Evolutionary conservation across 2,797 vertebrate genomes (phyloP), one percentile per base, ranked within the genome.

Genomic region (Cyprinella venusta): DNA sequence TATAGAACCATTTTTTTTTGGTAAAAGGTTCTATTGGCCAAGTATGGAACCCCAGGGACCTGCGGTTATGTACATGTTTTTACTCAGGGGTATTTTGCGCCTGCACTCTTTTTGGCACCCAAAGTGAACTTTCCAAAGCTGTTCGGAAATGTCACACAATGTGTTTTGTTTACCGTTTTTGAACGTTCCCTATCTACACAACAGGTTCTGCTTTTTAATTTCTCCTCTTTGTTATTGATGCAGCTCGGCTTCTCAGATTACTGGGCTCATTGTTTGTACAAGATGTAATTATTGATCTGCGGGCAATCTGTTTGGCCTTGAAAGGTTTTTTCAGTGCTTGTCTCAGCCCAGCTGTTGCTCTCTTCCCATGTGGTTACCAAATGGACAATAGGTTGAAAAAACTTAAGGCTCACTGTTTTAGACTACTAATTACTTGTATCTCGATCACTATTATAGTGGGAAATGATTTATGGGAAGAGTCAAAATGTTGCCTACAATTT

Each of bases 261-360:
- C 68, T 68, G 42, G 30, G 42, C 80, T 82, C 69, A 75, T 74
- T 85, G 80, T 79, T 77, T 78, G 76, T 82, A 59, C 69, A 79
- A 82, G 69, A 86, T 74, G 80, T 82, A 82, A 82, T 86, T 79
- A 82, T 86, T 75, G 84, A 86, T 86, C 80, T 68, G 63, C 19
- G 8, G 63, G 59, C 71, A 68, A 59, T 79, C 70, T 42, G 81
- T 79, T 79, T 68, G 30, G 50, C 74, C 69, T 56, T 82, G n/a
- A 75, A 36, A 21, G 45, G 26, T 56, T 63, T 48, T 69, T 38
- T 40, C 63, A 36, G 18, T 8, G 52, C 48, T 71, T 7, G 65
- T 38, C 67, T 82, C 48, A 72, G 71, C 61, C 64, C 67, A 72
- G 59, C 38, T 77, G 80, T 81, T 82, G 63, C 80, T 67, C 61